Percentiles rank a stretch among this genome's conserved stretches.
Conservation (phyloP, 2,797 vertebrate genomes). For the Rhincodon typus region DNA sequence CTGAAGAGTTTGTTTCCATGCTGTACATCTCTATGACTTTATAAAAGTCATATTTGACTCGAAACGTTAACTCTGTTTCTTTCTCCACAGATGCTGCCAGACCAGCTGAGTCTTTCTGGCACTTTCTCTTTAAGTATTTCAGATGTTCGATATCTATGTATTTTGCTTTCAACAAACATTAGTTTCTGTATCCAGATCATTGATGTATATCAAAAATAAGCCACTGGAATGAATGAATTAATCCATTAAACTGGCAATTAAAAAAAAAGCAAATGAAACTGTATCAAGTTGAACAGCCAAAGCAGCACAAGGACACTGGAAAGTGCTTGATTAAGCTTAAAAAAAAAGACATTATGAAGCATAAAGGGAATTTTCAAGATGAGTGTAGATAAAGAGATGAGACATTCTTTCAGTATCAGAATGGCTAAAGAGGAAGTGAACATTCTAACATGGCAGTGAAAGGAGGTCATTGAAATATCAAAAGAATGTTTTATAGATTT, state of each 20-base stretch:
- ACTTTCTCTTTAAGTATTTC: background rate
- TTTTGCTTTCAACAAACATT: background rate
- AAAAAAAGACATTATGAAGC: background rate
- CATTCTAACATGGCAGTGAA: background rate
- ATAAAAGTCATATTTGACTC: background rate
- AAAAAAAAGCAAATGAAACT: background rate
- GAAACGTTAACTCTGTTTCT: background rate
- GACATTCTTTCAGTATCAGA: background rate
- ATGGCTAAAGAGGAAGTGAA: slow-evolving; percentile 1
- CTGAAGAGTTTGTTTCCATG: too few relatives aligned
- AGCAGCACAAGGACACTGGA: background rate
- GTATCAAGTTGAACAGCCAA: background rate
- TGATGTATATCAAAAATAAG: background rate
- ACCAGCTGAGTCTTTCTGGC: background rate
- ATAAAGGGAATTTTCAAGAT: background rate
- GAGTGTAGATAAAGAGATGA: background rate
- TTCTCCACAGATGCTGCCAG: background rate
- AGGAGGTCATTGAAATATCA: background rate
- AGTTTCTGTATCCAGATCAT: background rate
- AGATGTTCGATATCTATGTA: background rate
- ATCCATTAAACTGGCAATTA: background rate
- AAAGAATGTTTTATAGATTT: background rate
- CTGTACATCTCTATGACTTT: too few relatives aligned
- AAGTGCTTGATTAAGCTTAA: background rate
- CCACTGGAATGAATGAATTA: background rate